Conservation (phyloP, 1,140 invertebrate genomes). For the Nomia melanderi region DNA sequence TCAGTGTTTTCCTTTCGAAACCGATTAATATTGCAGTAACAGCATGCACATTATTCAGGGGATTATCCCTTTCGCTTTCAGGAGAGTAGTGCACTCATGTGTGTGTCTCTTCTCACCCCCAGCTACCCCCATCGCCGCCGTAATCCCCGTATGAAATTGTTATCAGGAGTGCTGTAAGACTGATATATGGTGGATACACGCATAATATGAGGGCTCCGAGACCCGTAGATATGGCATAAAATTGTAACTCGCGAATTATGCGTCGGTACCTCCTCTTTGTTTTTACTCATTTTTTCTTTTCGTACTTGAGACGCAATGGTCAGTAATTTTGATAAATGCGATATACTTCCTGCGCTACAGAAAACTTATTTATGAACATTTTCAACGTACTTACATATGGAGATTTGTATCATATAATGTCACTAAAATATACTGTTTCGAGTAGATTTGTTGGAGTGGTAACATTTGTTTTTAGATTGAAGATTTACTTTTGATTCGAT, state of each 20-base stretch:
- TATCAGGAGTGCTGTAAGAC: slow-evolving; percentile 70
- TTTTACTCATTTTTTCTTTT: too few species aligned
- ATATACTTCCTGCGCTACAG: too few species aligned
- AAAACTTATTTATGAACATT: too few species aligned
- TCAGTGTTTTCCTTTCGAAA: slow-evolving; percentile 53
- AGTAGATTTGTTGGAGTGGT: too few species aligned
- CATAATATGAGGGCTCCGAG: slow-evolving; percentile 50
- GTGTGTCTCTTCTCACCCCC: slow-evolving; percentile 33
- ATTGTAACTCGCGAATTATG: slow-evolving; percentile 40
- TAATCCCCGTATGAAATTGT: slow-evolving; percentile 74
- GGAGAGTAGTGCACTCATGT: slow-evolving; percentile 43
- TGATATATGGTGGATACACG: slow-evolving; percentile 67
- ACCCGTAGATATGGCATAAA: slow-evolving; percentile 34
- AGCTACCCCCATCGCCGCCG: slow-evolving; percentile 22
- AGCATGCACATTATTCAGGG: slow-evolving; percentile 71
- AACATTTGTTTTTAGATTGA: too few species aligned
- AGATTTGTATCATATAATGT: too few species aligned
- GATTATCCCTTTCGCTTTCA: slow-evolving; percentile 71
- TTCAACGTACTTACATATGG: too few species aligned
- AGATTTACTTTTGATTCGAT: too few species aligned
- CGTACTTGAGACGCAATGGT: not conserved
- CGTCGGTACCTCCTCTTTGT: too few species aligned
- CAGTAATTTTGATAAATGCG: not conserved
- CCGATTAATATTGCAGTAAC: slow-evolving; percentile 72
- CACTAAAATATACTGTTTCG: too few species aligned